Evolutionary conservation across 92 coral and sea anemone genomes (phyloP).

Genomic region (Pocillopora grandis): DNA sequence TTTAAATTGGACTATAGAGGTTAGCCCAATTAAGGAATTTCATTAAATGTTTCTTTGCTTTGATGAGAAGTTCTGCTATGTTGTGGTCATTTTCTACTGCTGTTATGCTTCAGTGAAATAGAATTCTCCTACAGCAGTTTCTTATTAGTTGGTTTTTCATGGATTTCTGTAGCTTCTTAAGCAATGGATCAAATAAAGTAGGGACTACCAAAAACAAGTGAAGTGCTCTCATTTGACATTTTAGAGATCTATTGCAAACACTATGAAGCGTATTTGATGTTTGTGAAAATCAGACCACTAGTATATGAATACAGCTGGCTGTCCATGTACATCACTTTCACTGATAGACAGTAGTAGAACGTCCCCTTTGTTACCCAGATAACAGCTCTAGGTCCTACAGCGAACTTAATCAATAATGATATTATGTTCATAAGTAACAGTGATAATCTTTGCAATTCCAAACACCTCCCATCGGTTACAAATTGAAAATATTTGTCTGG

Average conservation of each 20-base stretch:
- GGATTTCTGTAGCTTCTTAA: not conserved
- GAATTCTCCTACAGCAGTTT: not conserved
- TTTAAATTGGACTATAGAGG: too few relatives aligned
- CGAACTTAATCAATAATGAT: not conserved
- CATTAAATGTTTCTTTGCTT: too few relatives aligned
- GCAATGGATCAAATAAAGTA: not conserved
- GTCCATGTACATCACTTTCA: not conserved
- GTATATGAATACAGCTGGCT: not conserved
- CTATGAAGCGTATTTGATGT: not conserved
- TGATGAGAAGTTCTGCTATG: too few relatives aligned
- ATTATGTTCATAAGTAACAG: not conserved
- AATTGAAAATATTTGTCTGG: conserved; percentile 13
- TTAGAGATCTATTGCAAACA: not conserved
- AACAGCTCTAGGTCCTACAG: not conserved
- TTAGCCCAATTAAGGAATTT: too few relatives aligned
- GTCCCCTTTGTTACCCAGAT: not conserved
- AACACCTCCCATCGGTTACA: not conserved
- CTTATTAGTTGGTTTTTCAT: not conserved
- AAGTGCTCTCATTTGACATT: not conserved
- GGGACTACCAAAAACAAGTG: not conserved
- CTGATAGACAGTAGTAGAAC: not conserved
- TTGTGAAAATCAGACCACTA: not conserved
- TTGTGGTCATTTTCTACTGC: too few relatives aligned
- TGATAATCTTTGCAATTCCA: not conserved
- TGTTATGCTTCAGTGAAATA: not conserved